These are phyloP conservation scores for Parauchenoglanis ngamensis DNA, from an alignment of 2,797 vertebrate species.

Conservation along the genomic window DNA sequence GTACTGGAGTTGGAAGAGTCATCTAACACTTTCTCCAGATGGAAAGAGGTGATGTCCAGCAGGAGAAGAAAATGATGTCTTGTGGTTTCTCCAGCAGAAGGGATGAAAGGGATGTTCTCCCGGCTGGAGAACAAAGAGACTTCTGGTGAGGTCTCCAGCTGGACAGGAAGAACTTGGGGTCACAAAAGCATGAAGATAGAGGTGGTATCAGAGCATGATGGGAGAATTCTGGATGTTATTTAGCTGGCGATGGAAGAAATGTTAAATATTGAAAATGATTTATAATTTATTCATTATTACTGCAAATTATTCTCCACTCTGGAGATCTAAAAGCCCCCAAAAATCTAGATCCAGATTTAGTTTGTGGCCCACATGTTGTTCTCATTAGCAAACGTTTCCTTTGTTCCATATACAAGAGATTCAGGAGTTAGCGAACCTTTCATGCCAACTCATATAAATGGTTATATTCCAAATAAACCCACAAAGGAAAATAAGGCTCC, in stretches of 20 bases:
- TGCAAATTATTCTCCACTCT: background rate
- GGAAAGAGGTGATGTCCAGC: background rate
- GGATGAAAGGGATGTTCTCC: background rate
- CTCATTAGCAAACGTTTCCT: background rate
- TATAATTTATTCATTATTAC: background rate
- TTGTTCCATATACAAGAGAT: background rate
- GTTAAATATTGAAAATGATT: background rate
- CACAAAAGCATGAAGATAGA: background rate
- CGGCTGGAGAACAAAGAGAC: background rate
- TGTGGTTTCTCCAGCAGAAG: too few relatives aligned
- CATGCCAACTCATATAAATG: background rate
- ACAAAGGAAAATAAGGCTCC: background rate
- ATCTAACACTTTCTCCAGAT: background rate
- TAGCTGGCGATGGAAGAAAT: background rate
- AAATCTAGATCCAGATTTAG: background rate
- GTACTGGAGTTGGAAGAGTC: background rate
- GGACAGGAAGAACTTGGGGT: background rate
- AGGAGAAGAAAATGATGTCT: background rate
- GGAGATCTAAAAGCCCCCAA: background rate
- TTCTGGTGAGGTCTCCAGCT: background rate
- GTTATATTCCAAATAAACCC: slow-evolving; percentile 1
- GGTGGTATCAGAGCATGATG: background rate
- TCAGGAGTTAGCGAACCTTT: background rate
- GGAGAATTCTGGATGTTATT: background rate
- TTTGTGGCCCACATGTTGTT: background rate